Evolutionary conservation across 2,797 vertebrate species (phyloP), one percentile per base, ranked within the genome.

Genomic region (Bucorvus abyssinicus): DNA sequence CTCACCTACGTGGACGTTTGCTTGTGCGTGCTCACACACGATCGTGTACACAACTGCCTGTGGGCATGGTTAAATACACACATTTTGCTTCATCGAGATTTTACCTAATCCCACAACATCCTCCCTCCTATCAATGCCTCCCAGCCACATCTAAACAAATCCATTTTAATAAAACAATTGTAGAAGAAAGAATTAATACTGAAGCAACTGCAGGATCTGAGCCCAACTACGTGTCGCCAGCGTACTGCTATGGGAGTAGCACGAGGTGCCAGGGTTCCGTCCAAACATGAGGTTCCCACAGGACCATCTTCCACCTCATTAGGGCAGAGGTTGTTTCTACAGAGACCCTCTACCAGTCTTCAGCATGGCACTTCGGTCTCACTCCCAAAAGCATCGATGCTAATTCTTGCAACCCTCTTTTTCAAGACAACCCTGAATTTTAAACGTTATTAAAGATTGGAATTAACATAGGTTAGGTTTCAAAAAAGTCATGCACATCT

Each of bases 41-140:
- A 24, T 27, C 26, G 23, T 3, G 22, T 2, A 55, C 0, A 1
- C 16, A 16, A 17, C 15, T 12, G 52, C 2, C 0, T 30, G 63
- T 18, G 8, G 49, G n/a, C 68, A 65, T 5, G 29, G 23, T 36
- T 50, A 55, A 64, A 79, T 24, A 73, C 17, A 70, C 12, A 45
- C 5, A 47, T 26, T 80, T 36, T 55, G 22, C 32, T 69, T 85
- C 50, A 53, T 32, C 88, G 32, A n/a, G 12, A 56, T 68, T 76
- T 57, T 14, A 80, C 45, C 71, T 50, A 55, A 63, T 50, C 32
- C 83, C 65, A 6, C 52, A 88, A 42, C 10, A 88, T 36, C 23
- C 10, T n/a, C 34, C 42, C 20, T 53, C 45, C 40, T 44, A 36
- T 32, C 49, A 67, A 10, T 2, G 9, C 11, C 75, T 82, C 49